These are phyloP conservation scores for Borostomias antarcticus DNA, from an alignment of 2,797 vertebrate species.

Conservation along the genomic window DNA sequence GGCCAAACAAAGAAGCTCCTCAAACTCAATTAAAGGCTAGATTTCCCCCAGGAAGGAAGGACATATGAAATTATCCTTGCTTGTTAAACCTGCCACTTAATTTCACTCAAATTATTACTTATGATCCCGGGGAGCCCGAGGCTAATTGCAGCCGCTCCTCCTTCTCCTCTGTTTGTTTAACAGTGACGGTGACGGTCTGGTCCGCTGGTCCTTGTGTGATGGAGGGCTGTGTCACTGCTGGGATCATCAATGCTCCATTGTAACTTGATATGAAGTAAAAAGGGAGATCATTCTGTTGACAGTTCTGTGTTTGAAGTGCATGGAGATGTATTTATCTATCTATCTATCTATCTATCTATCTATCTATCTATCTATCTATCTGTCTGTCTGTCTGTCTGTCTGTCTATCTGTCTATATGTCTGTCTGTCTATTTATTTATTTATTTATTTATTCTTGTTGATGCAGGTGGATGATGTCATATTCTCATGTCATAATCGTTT, in stretches of 20 bases:
- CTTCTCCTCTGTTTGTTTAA: conserved; percentile 49
- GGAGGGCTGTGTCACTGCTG: conserved; percentile 49
- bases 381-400: no score
- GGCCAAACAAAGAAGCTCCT: conserved; percentile 80
- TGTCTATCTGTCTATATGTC: no score
- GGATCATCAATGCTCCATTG: conserved; percentile 53
- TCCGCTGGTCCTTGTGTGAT: conserved; percentile 51
- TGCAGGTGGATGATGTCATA: no score
- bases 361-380: no score
- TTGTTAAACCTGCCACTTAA: conserved; percentile 81
- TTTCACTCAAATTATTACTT: conserved; percentile 80
- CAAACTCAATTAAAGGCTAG: conserved; percentile 76
- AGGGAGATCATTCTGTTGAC: no score
- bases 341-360: no score
- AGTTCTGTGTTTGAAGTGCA: no score
- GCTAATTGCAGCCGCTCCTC: conserved; percentile 72
- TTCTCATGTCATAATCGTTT: no score
- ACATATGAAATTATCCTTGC: conserved; percentile 77
- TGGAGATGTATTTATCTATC: no score
- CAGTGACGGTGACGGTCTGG: conserved; percentile 52
- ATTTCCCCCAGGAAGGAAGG: conserved; percentile 72
- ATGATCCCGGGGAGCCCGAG: conserved; percentile 72
- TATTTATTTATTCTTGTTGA: no score
- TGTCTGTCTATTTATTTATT: no score
- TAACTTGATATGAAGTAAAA: no score